phyloP scores from a whole-genome alignment of 2,888 invertebrate genomes.

The Drosophila mettleri region DNA sequence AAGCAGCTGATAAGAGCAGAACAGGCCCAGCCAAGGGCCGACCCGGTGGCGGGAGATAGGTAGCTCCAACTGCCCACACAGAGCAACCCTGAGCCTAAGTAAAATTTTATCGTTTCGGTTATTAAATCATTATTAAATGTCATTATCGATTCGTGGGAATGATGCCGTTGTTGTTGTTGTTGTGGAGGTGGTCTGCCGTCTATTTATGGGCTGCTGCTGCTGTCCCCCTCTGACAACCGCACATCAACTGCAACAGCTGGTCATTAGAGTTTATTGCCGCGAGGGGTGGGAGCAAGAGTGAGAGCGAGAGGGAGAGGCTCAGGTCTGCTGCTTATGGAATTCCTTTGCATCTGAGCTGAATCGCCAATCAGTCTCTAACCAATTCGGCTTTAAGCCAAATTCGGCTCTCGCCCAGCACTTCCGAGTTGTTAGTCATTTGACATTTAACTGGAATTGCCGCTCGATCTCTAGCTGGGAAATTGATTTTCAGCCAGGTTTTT shows the following conservation, averaged over 20 bases:
- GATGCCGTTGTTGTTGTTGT: slow-evolving; percentile 7
- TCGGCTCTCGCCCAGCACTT: slow-evolving; percentile 51
- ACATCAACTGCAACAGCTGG: slow-evolving; percentile 16
- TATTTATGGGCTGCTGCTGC: slow-evolving; percentile 14
- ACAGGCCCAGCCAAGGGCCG: neutral
- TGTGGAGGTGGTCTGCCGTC: neutral
- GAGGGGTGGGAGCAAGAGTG: neutral
- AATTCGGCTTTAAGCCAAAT: slow-evolving; percentile 46
- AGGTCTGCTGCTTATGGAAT: slow-evolving; percentile 40
- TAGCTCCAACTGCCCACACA: slow-evolving; percentile 18
- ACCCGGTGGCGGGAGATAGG: neutral
- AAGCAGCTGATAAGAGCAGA: slow-evolving; percentile 63
- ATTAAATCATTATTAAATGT: slow-evolving; percentile 72
- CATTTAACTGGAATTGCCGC: slow-evolving; percentile 54
- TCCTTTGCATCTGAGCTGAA: slow-evolving; percentile 40
- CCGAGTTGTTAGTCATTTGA: slow-evolving; percentile 62
- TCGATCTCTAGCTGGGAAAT: slow-evolving; percentile 9
- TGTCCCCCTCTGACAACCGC: slow-evolving; percentile 7
- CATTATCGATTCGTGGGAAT: slow-evolving; percentile 79
- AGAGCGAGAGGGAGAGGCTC: neutral
- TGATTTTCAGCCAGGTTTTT: slow-evolving; percentile 14
- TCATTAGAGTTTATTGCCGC: no score
- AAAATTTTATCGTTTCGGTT: slow-evolving; percentile 62
- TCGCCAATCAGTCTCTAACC: slow-evolving; percentile 34
- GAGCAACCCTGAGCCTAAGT: slow-evolving; percentile 44